Percentiles rank a stretch among this genome's conserved stretches.
phyloP scores from a whole-genome alignment of 2,113 vertebrate species.

The Rhea americana region DNA sequence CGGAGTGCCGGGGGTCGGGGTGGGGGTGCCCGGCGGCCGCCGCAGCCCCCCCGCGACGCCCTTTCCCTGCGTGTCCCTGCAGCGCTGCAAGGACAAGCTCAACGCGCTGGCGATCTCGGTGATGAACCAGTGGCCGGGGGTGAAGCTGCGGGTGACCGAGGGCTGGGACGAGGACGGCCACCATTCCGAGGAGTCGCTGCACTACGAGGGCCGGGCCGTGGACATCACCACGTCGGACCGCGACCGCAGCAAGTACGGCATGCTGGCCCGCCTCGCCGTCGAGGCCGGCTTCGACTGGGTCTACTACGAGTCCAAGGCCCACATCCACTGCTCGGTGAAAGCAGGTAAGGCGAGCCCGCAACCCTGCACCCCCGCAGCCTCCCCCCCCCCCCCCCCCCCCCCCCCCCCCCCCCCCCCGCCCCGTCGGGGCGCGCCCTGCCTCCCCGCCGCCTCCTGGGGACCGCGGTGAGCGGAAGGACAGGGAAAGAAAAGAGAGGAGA shows the following conservation, averaged over 20 bases:
- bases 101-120: constrained; percentile 96
- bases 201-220: constrained; percentile 90
- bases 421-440: neutral
- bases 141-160: constrained; percentile 92
- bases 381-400: neutral
- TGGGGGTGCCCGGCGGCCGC: neutral
- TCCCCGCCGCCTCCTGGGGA: neutral
- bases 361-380: rapidly evolving
- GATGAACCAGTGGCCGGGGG: constrained; percentile 93
- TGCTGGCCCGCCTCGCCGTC: constrained; percentile 90
- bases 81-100: constrained; percentile 98
- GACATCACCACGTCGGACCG: constrained; percentile 96
- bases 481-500: neutral
- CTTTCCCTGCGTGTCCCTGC: constrained; percentile 6
- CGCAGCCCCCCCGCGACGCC: neutral
- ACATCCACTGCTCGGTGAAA: constrained; percentile 95
- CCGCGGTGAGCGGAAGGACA: neutral
- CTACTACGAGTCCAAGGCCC: constrained; percentile 91
- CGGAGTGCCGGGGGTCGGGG: rapidly evolving
- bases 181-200: constrained; percentile 89
- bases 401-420: neutral
- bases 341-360: constrained; percentile 81
- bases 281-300: constrained; percentile 96
- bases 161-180: constrained; percentile 94
- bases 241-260: constrained; percentile 91